Evolutionary conservation across 2,797 vertebrate genomes (phyloP).

Genomic region (Decapterus maruadsi): DNA sequence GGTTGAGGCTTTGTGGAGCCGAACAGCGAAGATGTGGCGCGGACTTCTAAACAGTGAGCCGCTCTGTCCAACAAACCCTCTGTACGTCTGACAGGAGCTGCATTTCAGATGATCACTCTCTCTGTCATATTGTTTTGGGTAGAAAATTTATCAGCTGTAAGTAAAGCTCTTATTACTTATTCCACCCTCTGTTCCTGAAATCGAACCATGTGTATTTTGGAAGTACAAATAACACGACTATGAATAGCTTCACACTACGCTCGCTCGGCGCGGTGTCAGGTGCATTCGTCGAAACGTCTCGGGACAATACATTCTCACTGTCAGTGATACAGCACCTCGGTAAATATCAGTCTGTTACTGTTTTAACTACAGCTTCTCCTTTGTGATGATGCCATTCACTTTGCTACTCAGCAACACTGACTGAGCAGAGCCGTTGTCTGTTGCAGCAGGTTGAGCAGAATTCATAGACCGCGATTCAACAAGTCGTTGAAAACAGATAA

Average conservation of each 20-base stretch:
- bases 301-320: constrained; percentile 17
- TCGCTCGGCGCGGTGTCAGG: constrained; percentile 47
- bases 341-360: constrained; percentile 12
- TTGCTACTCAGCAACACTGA: constrained; percentile 72
- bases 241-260: constrained; percentile 48
- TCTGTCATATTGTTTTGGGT: neutral
- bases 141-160: neutral
- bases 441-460: constrained; percentile 69
- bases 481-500: constrained; percentile 70
- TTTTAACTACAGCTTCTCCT: constrained; percentile 5
- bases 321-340: constrained; percentile 19
- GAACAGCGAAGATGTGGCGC: neutral
- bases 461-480: constrained; percentile 63
- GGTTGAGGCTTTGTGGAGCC: neutral
- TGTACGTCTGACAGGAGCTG: neutral
- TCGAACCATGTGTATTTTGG: constrained; percentile 38
- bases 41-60: neutral
- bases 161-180: neutral
- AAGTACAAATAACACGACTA: constrained; percentile 46
- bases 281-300: constrained; percentile 43
- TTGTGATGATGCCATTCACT: constrained; percentile 56
- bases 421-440: constrained; percentile 63
- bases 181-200: constrained; percentile 37
- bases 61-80: neutral
- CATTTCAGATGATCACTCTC: constrained; percentile 6